Conservation (phyloP, 2,888 invertebrate genomes). For the Spisula subtruncata region DNA sequence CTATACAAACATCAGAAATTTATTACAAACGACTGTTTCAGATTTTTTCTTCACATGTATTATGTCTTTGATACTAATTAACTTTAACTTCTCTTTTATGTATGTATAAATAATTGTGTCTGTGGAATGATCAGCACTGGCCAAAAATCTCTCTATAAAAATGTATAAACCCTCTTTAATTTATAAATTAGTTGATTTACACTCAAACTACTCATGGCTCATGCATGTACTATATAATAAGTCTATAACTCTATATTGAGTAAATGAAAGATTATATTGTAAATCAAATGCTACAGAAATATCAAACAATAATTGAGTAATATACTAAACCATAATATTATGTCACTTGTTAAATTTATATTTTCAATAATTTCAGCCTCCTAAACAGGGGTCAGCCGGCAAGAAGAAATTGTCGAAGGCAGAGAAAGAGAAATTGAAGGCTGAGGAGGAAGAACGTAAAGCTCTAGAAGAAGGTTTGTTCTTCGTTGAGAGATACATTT, state of each 20-base stretch:
- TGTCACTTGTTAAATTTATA: neutral
- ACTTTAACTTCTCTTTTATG: too few species aligned
- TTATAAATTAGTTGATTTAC: too few species aligned
- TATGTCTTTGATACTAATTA: too few species aligned
- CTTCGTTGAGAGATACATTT: too few species aligned
- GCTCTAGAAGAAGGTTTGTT: slow-evolving; percentile 84
- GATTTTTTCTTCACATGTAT: too few species aligned
- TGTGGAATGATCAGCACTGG: too few species aligned
- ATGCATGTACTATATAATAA: too few species aligned
- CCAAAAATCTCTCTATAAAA: too few species aligned
- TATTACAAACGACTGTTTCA: too few species aligned
- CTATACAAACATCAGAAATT: too few species aligned
- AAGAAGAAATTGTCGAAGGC: slow-evolving; percentile 84
- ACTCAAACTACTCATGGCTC: neutral
- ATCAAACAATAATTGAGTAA: neutral
- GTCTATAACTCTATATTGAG: neutral
- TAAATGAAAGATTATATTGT: neutral
- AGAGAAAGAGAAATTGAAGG: slow-evolving; percentile 85
- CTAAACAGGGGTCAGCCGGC: slow-evolving; percentile 73
- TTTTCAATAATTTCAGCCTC: slow-evolving; percentile 68
- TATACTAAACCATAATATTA: neutral
- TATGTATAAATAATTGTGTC: too few species aligned
- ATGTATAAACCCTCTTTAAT: too few species aligned
- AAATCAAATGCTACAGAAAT: neutral
- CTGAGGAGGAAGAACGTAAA: slow-evolving; percentile 85